These are phyloP conservation scores for Tipula vernalis DNA, from an alignment of 2,888 invertebrate genomes.

Conservation along the genomic window DNA sequence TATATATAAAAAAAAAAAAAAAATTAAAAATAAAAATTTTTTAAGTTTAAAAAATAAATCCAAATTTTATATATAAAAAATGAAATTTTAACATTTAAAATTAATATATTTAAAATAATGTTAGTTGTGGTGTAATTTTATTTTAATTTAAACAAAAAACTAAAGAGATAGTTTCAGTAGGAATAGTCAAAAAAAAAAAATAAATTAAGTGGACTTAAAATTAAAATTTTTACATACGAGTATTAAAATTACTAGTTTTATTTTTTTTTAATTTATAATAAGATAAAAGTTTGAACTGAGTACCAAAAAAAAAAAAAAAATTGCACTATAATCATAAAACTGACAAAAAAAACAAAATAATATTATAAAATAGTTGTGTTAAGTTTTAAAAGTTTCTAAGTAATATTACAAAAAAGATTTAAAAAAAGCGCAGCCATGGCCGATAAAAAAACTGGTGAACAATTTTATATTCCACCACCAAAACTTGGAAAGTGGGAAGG, in stretches of 20 bases:
- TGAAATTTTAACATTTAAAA: background rate
- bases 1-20: background rate
- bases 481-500: slow-evolving; percentile 76
- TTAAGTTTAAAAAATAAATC: background rate
- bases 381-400: slow-evolving; percentile 8
- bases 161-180: background rate
- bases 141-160: background rate
- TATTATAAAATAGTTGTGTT: slow-evolving; percentile 13
- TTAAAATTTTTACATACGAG: background rate
- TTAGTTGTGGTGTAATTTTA: background rate
- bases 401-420: slow-evolving; percentile 16
- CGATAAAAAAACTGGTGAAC: slow-evolving; percentile 63
- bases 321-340: slow-evolving; percentile 20
- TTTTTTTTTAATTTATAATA: background rate
- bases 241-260: background rate
- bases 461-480: slow-evolving; percentile 68
- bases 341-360: slow-evolving; percentile 11
- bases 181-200: background rate
- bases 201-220: background rate
- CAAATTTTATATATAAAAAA: background rate
- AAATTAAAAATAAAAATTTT: background rate
- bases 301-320: slow-evolving; percentile 11
- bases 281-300: background rate
- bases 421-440: slow-evolving; percentile 41
- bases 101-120: background rate